These are phyloP conservation scores for Pelosia muscerda DNA, from an alignment of 2,888 invertebrate genomes.

Conservation along the genomic window DNA sequence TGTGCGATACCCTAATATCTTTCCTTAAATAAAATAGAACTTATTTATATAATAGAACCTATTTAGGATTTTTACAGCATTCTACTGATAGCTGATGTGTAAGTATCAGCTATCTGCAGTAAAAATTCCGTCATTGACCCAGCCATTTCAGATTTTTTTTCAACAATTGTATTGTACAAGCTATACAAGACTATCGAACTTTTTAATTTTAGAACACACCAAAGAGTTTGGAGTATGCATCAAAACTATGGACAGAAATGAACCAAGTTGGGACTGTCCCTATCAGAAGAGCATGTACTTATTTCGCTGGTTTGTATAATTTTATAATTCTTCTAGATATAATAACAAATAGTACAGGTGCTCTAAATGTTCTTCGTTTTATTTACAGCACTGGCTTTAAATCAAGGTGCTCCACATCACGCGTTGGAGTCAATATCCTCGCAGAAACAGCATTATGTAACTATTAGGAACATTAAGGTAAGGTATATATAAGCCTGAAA, in stretches of 20 bases:
- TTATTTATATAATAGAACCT: too few relatives aligned
- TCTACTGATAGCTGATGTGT: too few relatives aligned
- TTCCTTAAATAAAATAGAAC: too few relatives aligned
- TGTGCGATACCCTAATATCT: too few relatives aligned
- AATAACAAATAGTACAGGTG: neutral
- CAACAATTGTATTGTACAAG: too few relatives aligned
- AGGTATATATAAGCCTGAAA: neutral
- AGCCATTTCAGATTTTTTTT: too few relatives aligned
- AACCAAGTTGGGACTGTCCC: slow-evolving; percentile 85
- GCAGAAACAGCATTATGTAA: slow-evolving; percentile 88
- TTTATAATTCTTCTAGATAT: neutral
- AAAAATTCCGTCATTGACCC: too few relatives aligned
- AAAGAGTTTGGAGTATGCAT: slow-evolving; percentile 88
- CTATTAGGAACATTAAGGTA: slow-evolving; percentile 90
- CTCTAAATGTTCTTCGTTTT: slow-evolving; percentile 28
- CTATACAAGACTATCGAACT: neutral
- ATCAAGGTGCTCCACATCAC: slow-evolving; percentile 89
- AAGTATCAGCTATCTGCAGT: too few relatives aligned
- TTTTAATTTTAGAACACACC: slow-evolving; percentile 88
- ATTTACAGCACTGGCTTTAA: slow-evolving; percentile 87
- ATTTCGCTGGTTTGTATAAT: slow-evolving; percentile 83
- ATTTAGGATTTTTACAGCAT: too few relatives aligned
- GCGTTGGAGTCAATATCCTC: slow-evolving; percentile 89
- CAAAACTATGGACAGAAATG: slow-evolving; percentile 88
- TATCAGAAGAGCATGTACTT: slow-evolving; percentile 88